Evolutionary conservation across 1,140 invertebrate species (phyloP), one percentile per base, ranked within the genome.

Genomic region (Metaphire vulgaris): DNA sequence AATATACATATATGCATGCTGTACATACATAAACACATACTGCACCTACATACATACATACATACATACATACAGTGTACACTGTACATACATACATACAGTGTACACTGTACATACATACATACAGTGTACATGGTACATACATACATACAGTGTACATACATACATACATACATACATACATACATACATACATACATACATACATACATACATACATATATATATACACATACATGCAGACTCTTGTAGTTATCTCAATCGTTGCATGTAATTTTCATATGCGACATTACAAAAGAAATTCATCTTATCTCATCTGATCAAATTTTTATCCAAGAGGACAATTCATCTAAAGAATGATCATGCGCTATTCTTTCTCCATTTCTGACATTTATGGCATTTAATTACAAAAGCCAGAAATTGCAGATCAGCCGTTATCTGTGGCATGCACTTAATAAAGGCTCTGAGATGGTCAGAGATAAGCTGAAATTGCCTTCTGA

Each of bases 181-280:
- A 69, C 67, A 69, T 26, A 69, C 67, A 69, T 26, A 69, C 67
- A 69, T 14, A 69, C 67, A 69, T 26, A 69, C 67, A 69, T 26
- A 69, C 67, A 69, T 26, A 69, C 67, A 69, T 26, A 69, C 67
- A 69, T 26, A 69, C 67, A 69, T 69, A 69, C 67, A 69, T 26
- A 69, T 26, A 69, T 26, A 69, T 26, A 69, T 26, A 31, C n/a
- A 69, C 30, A 69, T 26, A 69, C 30, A 69, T 12, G 2, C 30
- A 69, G 14, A 69, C 30, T 15, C 26, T 15, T 65, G 26, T 65
- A 65, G 14, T 15, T 26, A 69, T 26, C 6, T 26, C 6, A 6
- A 69, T 69, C 6, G 6, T 14, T 26, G 28, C n/a, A n/a, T n/a
- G n/a, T n/a, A 69, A 69, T 26, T 14, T 26, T 12, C 67, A 69